phyloP scores from a whole-genome alignment of 2,888 invertebrate genomes.

The Callosobruchus maculatus region DNA sequence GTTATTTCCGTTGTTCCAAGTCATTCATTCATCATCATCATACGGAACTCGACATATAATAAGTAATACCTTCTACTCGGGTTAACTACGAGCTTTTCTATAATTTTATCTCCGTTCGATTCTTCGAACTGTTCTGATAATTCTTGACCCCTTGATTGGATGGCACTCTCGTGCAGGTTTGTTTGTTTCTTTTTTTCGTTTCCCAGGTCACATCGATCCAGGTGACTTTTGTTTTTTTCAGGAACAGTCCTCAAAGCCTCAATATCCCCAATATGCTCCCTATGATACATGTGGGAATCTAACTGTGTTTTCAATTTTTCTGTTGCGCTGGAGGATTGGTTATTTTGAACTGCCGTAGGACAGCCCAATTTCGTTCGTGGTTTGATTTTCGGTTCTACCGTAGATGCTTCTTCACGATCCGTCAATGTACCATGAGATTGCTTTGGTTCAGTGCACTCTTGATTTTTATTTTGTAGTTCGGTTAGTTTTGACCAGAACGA shows the following conservation, averaged over 20 bases:
- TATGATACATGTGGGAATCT: constrained; percentile 6
- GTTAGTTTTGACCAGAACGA: constrained; percentile 41
- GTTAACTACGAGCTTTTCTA: background rate
- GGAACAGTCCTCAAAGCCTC: background rate
- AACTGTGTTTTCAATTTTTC: constrained; percentile 14
- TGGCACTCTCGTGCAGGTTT: too few relatives aligned
- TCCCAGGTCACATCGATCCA: background rate
- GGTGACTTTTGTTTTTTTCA: background rate
- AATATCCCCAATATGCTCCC: background rate
- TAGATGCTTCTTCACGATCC: background rate
- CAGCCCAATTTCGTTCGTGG: constrained; percentile 22
- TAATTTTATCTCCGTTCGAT: background rate
- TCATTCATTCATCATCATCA: too few relatives aligned
- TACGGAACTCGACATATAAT: too few relatives aligned
- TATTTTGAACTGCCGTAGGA: constrained; percentile 8
- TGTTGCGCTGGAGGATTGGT: constrained; percentile 6
- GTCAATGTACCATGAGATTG: background rate
- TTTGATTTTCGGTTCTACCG: constrained; percentile 20
- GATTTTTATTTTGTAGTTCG: constrained; percentile 33
- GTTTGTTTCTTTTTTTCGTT: background rate
- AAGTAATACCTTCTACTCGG: too few relatives aligned
- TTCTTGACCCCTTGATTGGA: background rate
- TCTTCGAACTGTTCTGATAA: background rate
- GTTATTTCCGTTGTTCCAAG: too few relatives aligned
- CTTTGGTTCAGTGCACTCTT: background rate